Conservation (phyloP, 2,888 invertebrate genomes). For the Gonocerus acuteangulatus region DNA sequence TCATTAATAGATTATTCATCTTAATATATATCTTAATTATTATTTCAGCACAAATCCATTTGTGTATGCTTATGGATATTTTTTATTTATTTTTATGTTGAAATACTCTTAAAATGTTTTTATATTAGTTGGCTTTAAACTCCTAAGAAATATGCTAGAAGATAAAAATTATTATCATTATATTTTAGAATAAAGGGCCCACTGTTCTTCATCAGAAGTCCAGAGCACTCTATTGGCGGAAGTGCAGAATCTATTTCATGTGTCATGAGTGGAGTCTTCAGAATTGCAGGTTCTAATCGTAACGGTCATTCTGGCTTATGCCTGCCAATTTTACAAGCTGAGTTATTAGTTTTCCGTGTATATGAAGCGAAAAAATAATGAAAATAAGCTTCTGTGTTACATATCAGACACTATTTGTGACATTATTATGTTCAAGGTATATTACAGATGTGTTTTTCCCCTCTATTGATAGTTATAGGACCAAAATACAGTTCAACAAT, state of each 20-base stretch:
- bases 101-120: too few species aligned
- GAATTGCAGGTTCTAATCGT: neutral
- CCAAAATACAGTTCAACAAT: too few species aligned
- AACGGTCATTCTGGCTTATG: neutral
- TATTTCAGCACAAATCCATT: too few species aligned
- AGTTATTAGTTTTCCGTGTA: conserved; percentile 4
- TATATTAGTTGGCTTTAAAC: too few species aligned
- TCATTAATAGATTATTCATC: too few species aligned
- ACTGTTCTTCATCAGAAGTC: neutral
- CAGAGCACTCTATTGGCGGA: conserved; percentile 3
- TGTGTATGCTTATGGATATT: too few species aligned
- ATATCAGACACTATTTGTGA: neutral
- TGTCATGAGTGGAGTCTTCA: conserved; percentile 10
- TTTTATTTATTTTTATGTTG: too few species aligned
- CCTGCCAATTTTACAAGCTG: neutral
- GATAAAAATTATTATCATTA: neutral
- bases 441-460: neutral
- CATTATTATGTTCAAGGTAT: conserved; percentile 20
- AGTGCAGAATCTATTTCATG: neutral
- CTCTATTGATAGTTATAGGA: too few species aligned
- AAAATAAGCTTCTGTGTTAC: conserved; percentile 3
- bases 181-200: neutral
- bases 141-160: too few species aligned
- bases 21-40: too few species aligned
- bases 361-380: conserved; percentile 22